These are phyloP conservation scores for Lytechinus variegatus DNA, from an alignment of 35 echinoderm and acorn worm genomes.

Conservation along the genomic window DNA sequence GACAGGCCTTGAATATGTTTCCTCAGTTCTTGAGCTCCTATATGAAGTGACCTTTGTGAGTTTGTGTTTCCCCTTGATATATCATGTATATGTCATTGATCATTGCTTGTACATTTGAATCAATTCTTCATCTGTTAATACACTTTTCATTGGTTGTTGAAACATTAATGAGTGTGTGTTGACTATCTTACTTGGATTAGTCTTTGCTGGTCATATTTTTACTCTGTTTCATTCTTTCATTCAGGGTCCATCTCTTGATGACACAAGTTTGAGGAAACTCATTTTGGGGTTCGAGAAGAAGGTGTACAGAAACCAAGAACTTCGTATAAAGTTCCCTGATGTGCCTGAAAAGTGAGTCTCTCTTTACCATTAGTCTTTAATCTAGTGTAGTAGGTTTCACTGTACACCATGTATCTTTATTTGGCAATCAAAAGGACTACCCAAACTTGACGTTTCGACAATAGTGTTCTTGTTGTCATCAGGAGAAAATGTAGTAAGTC, in stretches of 20 bases:
- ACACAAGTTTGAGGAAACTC: conserved; percentile 82
- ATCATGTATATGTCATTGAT: too few relatives aligned
- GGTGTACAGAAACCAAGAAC: conserved; percentile 95
- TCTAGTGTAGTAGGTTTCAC: too few relatives aligned
- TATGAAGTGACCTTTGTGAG: too few relatives aligned
- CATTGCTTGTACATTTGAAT: too few relatives aligned
- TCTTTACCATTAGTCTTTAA: background rate
- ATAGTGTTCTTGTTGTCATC: too few relatives aligned
- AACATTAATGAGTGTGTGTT: background rate
- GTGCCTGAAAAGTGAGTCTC: conserved; percentile 91
- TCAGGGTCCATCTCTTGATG: conserved; percentile 82
- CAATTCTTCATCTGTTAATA: background rate
- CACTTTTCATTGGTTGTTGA: background rate
- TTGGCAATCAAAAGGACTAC: too few relatives aligned
- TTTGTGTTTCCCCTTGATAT: too few relatives aligned
- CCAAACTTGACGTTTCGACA: too few relatives aligned
- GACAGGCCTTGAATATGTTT: too few relatives aligned
- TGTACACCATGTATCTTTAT: too few relatives aligned
- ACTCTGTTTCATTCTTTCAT: background rate
- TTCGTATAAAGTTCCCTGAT: conserved; percentile 98
- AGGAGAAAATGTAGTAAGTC: too few relatives aligned
- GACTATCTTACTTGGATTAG: background rate
- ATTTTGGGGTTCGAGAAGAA: conserved; percentile 97
- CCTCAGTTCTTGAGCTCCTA: too few relatives aligned
- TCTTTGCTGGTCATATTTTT: background rate